Conservation (phyloP, 2,113 vertebrate genomes). For the Urocitellus parryii region DNA sequence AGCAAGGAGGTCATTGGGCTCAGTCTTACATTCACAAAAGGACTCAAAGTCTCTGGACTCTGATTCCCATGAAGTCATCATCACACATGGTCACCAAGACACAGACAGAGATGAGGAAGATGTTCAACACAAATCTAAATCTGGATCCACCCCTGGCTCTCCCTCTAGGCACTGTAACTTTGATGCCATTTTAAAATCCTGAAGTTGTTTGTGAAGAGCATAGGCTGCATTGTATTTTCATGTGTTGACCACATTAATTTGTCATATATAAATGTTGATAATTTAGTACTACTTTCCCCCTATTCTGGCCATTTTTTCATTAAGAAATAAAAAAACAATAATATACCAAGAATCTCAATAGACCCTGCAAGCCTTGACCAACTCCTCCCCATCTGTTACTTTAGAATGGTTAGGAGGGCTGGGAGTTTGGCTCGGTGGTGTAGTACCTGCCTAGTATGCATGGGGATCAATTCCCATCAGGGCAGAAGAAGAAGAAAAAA, state of each 20-base stretch:
- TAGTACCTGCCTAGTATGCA: background rate
- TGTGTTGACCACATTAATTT: background rate
- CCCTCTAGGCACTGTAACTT: background rate
- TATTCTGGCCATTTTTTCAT: slow-evolving; percentile 37
- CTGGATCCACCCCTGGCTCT: background rate
- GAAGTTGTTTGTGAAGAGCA: background rate
- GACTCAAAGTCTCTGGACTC: background rate
- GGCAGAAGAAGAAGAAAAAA: background rate
- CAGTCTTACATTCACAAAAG: background rate
- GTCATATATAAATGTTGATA: slow-evolving; percentile 25
- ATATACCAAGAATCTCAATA: background rate
- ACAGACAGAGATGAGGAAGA: background rate
- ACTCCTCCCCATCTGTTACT: background rate
- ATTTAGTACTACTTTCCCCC: background rate
- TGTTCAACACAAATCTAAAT: background rate
- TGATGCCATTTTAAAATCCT: slow-evolving; percentile 32
- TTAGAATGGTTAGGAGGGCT: slow-evolving; percentile 12
- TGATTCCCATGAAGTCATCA: background rate
- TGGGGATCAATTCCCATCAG: background rate
- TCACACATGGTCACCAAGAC: background rate
- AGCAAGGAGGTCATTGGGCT: background rate
- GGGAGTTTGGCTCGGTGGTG: background rate
- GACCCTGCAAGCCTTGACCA: background rate
- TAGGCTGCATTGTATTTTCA: slow-evolving; percentile 1
- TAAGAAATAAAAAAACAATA: background rate